Base-by-base conservation (phyloP, 2,113 vertebrate genomes). In the Calidris pugnax region DNA sequence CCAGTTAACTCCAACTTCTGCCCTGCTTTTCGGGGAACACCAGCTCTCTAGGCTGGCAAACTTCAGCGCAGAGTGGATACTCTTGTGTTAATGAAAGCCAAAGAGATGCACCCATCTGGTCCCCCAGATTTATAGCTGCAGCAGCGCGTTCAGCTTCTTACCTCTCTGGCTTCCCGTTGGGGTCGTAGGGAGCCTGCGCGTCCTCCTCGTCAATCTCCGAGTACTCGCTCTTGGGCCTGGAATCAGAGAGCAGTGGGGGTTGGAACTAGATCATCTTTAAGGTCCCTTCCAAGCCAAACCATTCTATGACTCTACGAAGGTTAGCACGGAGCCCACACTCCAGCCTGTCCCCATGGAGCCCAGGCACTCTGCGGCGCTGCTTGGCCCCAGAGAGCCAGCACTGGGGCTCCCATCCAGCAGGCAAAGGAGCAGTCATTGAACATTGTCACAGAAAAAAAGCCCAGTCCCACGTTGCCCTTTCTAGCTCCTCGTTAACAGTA, bases 191-290 rank as follows among this genome's bases (percentile, higher is more conserved):
- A 63, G 99, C 99, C 94, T 99, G 98, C 6, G 99, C 98, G 85
- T 99, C 99, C 10, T 99, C 99, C 20, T 99, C 99, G 1, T 99
- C 99, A 1, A 99, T 99, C 98, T 99, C 99, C 0, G 99, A 99
- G 96, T 99, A 99, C 86, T 99, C 99, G 6, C 99, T 99, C 98
- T 99, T 99, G 4, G 99, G 99, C 99, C 99, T 99, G 91, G 35
- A 45, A 95, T 28, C 41, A 95, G 87, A 92, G 68, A 92, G 82
- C n/a, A 82, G 71, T 30, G 37, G 37, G 37, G 37, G 37, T 39
- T 39, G 37, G 37, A 39, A 39, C 37, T 39, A 39, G 37, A 39
- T 39, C 8, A 39, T 39, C 37, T 39, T 39, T 39, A 39, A 39
- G 37, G 37, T 39, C 37, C 37, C 37, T 39, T 39, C 37, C 37